Conservation (phyloP, 1,140 invertebrate species). For the Leucophenga varia region DNA sequence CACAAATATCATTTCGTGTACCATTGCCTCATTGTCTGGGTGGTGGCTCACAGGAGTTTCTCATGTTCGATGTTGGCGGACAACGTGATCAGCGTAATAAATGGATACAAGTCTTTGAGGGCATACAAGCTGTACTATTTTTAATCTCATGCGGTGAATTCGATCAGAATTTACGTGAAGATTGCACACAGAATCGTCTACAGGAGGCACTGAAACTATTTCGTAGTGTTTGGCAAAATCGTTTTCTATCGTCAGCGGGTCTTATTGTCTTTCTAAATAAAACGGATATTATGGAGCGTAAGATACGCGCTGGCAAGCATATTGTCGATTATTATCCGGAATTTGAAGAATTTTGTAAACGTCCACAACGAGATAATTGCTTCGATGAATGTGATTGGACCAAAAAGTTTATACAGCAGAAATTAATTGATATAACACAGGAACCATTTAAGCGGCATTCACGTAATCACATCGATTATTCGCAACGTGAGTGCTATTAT, state of each 20-base stretch:
- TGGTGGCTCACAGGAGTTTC: slow-evolving; percentile 68
- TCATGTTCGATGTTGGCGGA: slow-evolving; percentile 80
- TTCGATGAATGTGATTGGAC: slow-evolving; percentile 67
- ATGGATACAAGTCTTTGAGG: slow-evolving; percentile 84
- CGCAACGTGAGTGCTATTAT: slow-evolving; percentile 63
- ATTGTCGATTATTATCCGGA: slow-evolving; percentile 69
- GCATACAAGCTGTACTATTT: slow-evolving; percentile 77
- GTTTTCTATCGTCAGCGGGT: slow-evolving; percentile 72
- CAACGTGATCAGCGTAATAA: slow-evolving; percentile 80
- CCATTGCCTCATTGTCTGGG: slow-evolving; percentile 68
- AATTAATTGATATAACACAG: slow-evolving; percentile 60
- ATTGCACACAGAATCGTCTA: slow-evolving; percentile 68
- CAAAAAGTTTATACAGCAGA: slow-evolving; percentile 67
- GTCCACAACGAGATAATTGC: slow-evolving; percentile 55
- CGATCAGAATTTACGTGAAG: slow-evolving; percentile 74
- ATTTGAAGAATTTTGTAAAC: slow-evolving; percentile 60
- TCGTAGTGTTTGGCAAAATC: slow-evolving; percentile 75
- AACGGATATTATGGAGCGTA: slow-evolving; percentile 74
- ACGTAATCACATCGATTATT: slow-evolving; percentile 37
- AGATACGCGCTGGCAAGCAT: slow-evolving; percentile 66
- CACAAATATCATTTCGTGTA: slow-evolving; percentile 73
- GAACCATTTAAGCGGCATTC: slow-evolving; percentile 48
- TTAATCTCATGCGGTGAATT: slow-evolving; percentile 76
- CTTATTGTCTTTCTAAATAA: slow-evolving; percentile 82
- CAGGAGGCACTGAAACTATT: slow-evolving; percentile 72